These are phyloP conservation scores for Bombus impatiens DNA, from an alignment of 1,140 invertebrate species.

Conservation along the genomic window DNA sequence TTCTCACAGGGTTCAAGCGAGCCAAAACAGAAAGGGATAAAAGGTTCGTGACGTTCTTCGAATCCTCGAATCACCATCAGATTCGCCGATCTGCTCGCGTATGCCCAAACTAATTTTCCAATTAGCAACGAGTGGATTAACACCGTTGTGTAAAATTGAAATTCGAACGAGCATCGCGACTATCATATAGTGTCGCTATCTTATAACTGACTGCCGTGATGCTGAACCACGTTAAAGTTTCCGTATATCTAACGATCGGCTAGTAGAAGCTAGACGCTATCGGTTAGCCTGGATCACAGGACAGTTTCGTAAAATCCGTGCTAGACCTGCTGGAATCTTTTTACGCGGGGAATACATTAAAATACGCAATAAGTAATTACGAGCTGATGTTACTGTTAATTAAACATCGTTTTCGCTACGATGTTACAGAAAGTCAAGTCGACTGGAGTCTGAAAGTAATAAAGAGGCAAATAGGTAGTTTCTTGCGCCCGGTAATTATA, in stretches of 20 bases:
- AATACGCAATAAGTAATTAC: slow-evolving; percentile 15
- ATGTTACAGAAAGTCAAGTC: neutral
- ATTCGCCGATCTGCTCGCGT: slow-evolving; percentile 22
- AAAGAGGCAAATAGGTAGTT: neutral
- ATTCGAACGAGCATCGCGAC: slow-evolving; percentile 24
- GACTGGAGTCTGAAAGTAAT: neutral
- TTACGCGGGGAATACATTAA: neutral
- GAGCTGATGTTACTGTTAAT: neutral
- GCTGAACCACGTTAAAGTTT: slow-evolving; percentile 5
- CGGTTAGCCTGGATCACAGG: neutral
- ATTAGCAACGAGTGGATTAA: slow-evolving; percentile 50
- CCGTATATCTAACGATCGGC: slow-evolving; percentile 16
- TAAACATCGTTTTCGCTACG: slow-evolving; percentile 10
- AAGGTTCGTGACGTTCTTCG: slow-evolving; percentile 22
- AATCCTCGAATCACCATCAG: slow-evolving; percentile 28
- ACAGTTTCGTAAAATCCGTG: neutral
- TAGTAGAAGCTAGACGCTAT: slow-evolving; percentile 15
- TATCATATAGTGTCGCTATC: slow-evolving; percentile 19
- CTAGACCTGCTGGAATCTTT: neutral
- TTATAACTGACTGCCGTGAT: slow-evolving; percentile 6
- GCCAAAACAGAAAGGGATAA: slow-evolving; percentile 45
- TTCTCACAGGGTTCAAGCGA: slow-evolving; percentile 74
- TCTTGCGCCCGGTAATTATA: neutral
- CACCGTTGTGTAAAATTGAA: slow-evolving; percentile 52
- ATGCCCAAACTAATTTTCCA: slow-evolving; percentile 59